phyloP scores from a whole-genome alignment of 30 jellyfish, hydroid and myxozoan genomes.

The Aurelia sp. region DNA sequence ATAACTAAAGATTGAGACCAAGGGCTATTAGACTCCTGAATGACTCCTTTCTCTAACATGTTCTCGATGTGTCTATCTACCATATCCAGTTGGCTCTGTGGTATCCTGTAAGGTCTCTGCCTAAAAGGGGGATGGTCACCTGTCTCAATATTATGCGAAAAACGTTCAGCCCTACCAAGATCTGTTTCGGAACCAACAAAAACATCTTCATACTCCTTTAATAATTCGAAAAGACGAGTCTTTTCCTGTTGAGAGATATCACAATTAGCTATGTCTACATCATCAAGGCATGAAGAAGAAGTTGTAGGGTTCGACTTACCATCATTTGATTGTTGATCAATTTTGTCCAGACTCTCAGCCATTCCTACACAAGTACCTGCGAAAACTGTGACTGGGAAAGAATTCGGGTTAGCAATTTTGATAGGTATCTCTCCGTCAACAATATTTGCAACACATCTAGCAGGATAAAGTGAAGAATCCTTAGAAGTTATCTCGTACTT shows the following conservation, averaged over 20 bases:
- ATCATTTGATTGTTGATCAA: background rate
- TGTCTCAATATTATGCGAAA: too few species aligned
- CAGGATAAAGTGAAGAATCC: conserved; percentile 18
- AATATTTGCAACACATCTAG: conserved; percentile 24
- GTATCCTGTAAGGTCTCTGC: too few species aligned
- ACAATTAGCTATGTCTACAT: too few species aligned
- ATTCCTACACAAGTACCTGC: conserved; percentile 28
- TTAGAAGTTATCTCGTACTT: conserved; percentile 39
- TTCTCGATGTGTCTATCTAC: conserved; percentile 1
- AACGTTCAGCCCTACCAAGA: conserved; percentile 14
- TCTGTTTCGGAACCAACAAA: conserved; percentile 8
- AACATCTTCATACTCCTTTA: background rate
- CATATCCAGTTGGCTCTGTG: conserved; percentile 1
- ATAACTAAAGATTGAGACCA: conserved; percentile 21
- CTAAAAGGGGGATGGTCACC: too few species aligned
- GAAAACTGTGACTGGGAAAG: conserved; percentile 26
- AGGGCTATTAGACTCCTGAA: conserved; percentile 31
- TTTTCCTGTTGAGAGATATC: too few species aligned
- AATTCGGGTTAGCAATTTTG: conserved; percentile 13
- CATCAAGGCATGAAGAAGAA: background rate
- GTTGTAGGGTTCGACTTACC: background rate
- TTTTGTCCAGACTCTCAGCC: conserved; percentile 5
- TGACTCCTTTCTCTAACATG: conserved; percentile 19
- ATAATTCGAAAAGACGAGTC: background rate
- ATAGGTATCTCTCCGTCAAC: background rate